These are phyloP conservation scores for Heloderma charlesbogerti DNA, from an alignment of 2,113 vertebrate species.

Conservation along the genomic window DNA sequence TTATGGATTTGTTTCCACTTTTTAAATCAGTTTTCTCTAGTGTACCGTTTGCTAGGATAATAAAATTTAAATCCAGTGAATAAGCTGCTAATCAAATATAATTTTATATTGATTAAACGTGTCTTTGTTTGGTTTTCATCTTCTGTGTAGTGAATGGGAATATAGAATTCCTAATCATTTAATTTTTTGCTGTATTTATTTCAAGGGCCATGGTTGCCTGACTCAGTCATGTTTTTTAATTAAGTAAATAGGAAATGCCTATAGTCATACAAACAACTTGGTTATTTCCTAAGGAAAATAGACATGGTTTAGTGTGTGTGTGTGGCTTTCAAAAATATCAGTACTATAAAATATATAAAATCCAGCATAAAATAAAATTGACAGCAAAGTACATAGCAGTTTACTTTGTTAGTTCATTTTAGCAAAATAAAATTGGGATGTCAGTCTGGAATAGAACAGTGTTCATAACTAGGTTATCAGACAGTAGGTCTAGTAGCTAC, in stretches of 20 bases:
- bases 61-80: constrained; percentile 54
- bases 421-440: background rate
- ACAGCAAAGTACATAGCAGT: background rate
- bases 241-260: background rate
- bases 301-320: background rate
- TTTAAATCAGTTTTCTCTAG: constrained; percentile 63
- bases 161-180: constrained; percentile 8
- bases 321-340: background rate
- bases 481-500: background rate
- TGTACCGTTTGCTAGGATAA: constrained; percentile 62
- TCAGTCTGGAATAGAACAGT: background rate
- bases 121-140: constrained; percentile 27
- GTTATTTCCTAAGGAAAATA: background rate
- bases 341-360: background rate
- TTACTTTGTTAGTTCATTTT: background rate
- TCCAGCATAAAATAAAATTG: background rate
- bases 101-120: constrained; percentile 29
- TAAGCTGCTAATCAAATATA: constrained; percentile 38
- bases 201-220: background rate
- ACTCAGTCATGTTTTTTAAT: background rate
- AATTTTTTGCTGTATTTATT: background rate
- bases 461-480: background rate
- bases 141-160: constrained; percentile 38
- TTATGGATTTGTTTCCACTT: constrained; percentile 64
- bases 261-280: background rate